phyloP scores from a whole-genome alignment of 2,113 vertebrate genomes.

The Drymodes brunneopygia region DNA sequence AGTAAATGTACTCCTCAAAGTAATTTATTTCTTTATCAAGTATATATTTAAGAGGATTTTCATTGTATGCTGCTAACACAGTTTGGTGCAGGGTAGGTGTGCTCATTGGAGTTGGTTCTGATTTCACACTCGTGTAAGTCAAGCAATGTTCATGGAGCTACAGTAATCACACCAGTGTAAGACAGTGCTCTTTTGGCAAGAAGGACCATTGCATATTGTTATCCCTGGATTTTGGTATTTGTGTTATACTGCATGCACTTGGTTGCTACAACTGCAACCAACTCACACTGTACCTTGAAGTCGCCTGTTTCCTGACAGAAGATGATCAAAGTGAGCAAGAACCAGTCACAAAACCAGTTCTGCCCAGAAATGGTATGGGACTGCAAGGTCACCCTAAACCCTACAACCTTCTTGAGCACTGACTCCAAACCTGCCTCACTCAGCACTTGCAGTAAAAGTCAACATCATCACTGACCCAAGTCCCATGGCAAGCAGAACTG shows the following conservation, averaged over 20 bases:
- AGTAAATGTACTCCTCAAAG: conserved; percentile 49
- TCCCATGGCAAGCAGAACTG: neutral
- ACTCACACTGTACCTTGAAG: neutral
- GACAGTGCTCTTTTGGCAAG: neutral
- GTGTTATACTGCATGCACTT: neutral
- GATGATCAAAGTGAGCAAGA: neutral
- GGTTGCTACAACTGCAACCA: neutral
- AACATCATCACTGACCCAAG: neutral
- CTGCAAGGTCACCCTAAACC: neutral
- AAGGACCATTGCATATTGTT: neutral
- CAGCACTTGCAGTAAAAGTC: neutral
- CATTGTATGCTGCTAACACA: neutral
- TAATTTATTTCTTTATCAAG: conserved; percentile 58
- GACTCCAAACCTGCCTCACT: neutral
- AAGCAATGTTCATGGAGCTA: neutral
- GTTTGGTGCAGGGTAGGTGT: neutral
- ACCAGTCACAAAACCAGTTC: neutral
- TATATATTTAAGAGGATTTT: conserved; percentile 32
- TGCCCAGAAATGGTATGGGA: neutral
- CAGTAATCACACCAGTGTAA: accelerated
- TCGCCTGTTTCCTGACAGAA: neutral
- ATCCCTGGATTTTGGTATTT: neutral
- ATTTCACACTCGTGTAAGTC: neutral
- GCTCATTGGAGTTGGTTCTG: neutral
- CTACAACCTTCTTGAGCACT: neutral